These are phyloP conservation scores for Tryphoninae sp. DNA, from an alignment of 2,888 invertebrate genomes.

Conservation along the genomic window DNA sequence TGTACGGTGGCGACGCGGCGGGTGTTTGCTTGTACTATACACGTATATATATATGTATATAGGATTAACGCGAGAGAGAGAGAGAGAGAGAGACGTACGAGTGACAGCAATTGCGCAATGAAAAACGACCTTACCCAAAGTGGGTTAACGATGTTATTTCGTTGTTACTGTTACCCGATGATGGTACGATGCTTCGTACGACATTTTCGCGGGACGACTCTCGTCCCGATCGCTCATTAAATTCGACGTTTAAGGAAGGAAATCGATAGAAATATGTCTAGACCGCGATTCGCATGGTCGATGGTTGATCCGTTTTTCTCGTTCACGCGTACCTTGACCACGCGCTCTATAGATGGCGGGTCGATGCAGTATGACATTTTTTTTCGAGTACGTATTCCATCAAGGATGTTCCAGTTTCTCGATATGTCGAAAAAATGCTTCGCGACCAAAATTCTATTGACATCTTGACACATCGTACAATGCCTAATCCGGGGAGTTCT, in stretches of 20 bases:
- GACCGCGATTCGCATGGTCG: background rate
- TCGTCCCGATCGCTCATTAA: slow-evolving; percentile 24
- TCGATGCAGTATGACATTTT: background rate
- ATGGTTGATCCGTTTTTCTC: slow-evolving; percentile 11
- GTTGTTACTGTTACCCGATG: slow-evolving; percentile 27
- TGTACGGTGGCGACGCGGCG: background rate
- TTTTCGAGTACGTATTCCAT: background rate
- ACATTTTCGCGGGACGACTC: background rate
- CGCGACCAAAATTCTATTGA: slow-evolving; percentile 16
- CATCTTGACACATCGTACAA: slow-evolving; percentile 45
- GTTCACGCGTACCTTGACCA: slow-evolving; percentile 23
- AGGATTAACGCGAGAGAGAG: background rate
- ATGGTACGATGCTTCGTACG: background rate
- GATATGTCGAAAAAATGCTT: slow-evolving; percentile 44
- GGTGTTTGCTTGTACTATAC: background rate
- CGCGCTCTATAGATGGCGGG: background rate
- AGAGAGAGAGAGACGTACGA: slow-evolving; percentile 9
- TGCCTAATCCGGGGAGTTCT: slow-evolving; percentile 38
- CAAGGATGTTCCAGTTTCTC: slow-evolving; percentile 60
- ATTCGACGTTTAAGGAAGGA: slow-evolving; percentile 43
- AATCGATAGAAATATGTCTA: slow-evolving; percentile 7
- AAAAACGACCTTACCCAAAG: slow-evolving; percentile 64
- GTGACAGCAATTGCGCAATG: slow-evolving; percentile 66
- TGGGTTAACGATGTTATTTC: slow-evolving; percentile 68
- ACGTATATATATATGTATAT: background rate